Evolutionary conservation across 2,888 invertebrate species (phyloP), one percentile per base, ranked within the genome.

Genomic region (Phorcus lineatus): DNA sequence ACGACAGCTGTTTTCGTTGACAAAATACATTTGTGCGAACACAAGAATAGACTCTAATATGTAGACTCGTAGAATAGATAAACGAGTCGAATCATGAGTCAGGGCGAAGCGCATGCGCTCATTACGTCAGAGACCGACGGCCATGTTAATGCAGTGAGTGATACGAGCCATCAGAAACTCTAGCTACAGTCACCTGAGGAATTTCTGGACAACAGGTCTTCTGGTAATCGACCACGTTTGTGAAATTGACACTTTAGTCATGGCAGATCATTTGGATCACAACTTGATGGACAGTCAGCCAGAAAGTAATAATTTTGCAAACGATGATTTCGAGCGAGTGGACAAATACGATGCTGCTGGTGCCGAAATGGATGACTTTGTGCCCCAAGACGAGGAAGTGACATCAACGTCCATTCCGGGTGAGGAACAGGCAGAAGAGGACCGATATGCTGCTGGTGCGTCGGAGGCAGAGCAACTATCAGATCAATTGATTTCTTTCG

Each of bases 341-440:
- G 79, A 79, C 53, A 79, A 74, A 74, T 55, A 36, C 22, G 74
- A 79, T 74, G 57, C 74, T 31, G 79, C 36, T 55, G 74, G 53
- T 57, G 79, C 54, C 16, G 79, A 74, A 55, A 54, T 70, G 55
- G 70, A 74, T 78, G 53, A 54, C n/a, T 67, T 22, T 70, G 36
- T 66, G 22, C 57, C 67, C 28, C 89, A 90, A 84, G 89, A 90
- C 79, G 88, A 87, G 78, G 88, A 87, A 82, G 81, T 89, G 74
- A 87, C 89, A 31, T 88, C 90, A 22, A 88, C 89, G 36, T 86
- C 88, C 74, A 83, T 86, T 82, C 81, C 86, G 28, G 88, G 86
- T 82, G 88, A 87, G 81, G 88, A 88, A 67, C 83, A 84, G 70
- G 86, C 87, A 40, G 90, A 90, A 80, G 89, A 88, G 75, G 90